Evolutionary conservation across 2,113 vertebrate species (phyloP), one percentile per base, ranked within the genome.

Genomic region (Eonycteris spelaea): DNA sequence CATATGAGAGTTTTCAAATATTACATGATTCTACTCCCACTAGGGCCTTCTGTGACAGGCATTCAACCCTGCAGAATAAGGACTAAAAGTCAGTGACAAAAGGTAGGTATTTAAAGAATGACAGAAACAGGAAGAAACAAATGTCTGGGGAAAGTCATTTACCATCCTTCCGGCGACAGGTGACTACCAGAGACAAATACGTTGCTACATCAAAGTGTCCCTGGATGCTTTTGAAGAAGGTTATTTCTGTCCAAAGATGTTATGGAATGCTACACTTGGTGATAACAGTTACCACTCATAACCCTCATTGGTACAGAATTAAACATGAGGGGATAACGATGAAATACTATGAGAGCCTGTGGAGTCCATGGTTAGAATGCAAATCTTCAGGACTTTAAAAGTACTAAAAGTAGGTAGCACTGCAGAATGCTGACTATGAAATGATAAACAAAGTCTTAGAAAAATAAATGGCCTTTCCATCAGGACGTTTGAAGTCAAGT

Each of bases 191-290:
- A 83, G 80, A 65, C 63, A 70, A 61, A 7, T 24, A 16, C 63
- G n/a, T 77, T 73, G 61, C 79, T 89, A 93, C 96, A 97, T 97
- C 96, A 87, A 96, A 98, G 93, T 82, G 51, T 43, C n/a, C 74
- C 83, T 16, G 68, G 15, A 14, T 68, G 70, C 86, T 96, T 96
- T 87, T 92, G 96, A 96, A 93, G 63, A 57, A 93, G 84, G 84
- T 53, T 90, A 78, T 84, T 97, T 94, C 73, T 93, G 84, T 89
- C 86, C 83, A 65, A 30, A 89, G 86, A 90, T 90, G 78, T 97
- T 95, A 94, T 90, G 95, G 96, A 97, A 97, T 77, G 73, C 28
- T 90, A 61, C 51, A 61, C 89, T 97, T 6, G 78, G 67, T 87
- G 97, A 97, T 96, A 98, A 94, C 94, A 90, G 93, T 88, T 74